A percentile compares a stretch with the other conserved stretches of the same genome.
These are phyloP conservation scores for Emys orbicularis DNA, from an alignment of 2,797 vertebrate genomes.

Conservation along the genomic window DNA sequence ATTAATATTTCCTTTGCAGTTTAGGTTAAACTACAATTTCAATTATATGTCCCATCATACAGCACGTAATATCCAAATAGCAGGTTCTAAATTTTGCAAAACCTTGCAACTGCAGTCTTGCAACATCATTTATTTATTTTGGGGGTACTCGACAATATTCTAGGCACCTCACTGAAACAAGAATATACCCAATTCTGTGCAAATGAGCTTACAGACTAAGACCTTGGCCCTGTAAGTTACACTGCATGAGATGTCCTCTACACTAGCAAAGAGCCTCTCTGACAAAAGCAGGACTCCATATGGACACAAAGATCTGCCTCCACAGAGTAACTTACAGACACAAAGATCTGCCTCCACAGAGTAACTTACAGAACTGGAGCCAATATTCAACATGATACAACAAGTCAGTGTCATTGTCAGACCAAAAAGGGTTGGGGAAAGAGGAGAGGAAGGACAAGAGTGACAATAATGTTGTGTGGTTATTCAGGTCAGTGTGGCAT, in stretches of 20 bases:
- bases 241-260: not conserved
- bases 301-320: not conserved
- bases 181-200: not conserved
- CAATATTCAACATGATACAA: accelerated
- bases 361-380: not conserved
- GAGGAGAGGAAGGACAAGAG: not conserved
- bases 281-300: not conserved
- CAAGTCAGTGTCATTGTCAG: not conserved
- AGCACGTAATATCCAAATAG: not conserved
- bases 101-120: not conserved
- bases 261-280: not conserved
- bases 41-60: not conserved
- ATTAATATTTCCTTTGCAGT: not conserved
- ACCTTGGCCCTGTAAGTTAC: accelerated
- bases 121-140: not conserved
- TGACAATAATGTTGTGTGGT: not conserved
- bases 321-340: not conserved
- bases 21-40: accelerated
- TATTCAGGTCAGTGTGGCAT: not conserved
- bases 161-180: not conserved
- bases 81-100: not conserved
- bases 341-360: not conserved
- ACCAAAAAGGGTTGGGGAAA: not conserved
- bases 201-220: accelerated
- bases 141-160: not conserved